Percentiles rank a stretch among this genome's conserved stretches.
phyloP scores from a whole-genome alignment of 2,113 vertebrate genomes.

The Silurus meridionalis region DNA sequence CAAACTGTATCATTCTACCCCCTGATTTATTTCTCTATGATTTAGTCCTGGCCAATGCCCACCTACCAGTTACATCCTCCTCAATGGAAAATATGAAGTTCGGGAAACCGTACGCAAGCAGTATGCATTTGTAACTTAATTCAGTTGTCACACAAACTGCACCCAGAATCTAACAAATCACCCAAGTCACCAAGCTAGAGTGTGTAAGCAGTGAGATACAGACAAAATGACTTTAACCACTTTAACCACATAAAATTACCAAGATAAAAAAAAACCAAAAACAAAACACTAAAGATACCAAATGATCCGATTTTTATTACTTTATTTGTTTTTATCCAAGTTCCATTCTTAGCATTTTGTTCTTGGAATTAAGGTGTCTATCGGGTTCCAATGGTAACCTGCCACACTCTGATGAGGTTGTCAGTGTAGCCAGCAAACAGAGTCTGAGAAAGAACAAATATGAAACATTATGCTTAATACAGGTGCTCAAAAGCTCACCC shows the following conservation, averaged over 20 bases:
- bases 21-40: not conserved
- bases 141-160: not conserved
- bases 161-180: not conserved
- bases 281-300: conserved; percentile 34
- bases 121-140: not conserved
- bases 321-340: conserved; percentile 68
- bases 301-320: conserved; percentile 58
- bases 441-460: conserved; percentile 71
- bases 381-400: conserved; percentile 91
- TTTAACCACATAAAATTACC: not conserved
- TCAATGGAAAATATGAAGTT: not conserved
- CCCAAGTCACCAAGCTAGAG: not conserved
- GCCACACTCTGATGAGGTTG: conserved; percentile 94
- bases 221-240: not conserved
- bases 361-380: conserved; percentile 68
- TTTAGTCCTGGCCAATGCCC: not conserved
- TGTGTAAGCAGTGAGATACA: not conserved
- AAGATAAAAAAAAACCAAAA: not conserved
- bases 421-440: conserved; percentile 94
- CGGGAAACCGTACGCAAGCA: not conserved
- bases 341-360: conserved; percentile 40
- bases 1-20: not conserved
- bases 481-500: not conserved
- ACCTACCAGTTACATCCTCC: not conserved
- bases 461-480: conserved; percentile 22